Evolutionary conservation across 2,888 invertebrate species (phyloP).

Genomic region (Sepiola atlantica): DNA sequence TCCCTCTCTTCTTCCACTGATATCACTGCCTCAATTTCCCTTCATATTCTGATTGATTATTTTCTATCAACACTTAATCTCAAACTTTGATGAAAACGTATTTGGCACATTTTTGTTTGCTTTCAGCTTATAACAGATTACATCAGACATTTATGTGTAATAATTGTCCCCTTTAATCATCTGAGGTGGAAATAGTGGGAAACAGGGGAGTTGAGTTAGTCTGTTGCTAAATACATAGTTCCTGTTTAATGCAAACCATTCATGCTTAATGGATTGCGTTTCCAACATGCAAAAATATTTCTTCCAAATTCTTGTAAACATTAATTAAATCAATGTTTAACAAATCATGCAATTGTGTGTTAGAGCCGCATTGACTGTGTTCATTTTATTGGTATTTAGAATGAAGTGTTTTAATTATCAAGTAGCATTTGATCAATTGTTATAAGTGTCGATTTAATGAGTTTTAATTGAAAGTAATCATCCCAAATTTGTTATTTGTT

Average conservation of each 20-base stretch:
- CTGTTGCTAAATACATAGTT: background rate
- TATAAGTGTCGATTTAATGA: background rate
- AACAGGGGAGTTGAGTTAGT: background rate
- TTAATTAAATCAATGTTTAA: background rate
- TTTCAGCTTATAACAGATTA: background rate
- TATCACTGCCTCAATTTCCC: no score
- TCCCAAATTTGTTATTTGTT: background rate
- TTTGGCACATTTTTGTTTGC: background rate
- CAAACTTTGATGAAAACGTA: background rate
- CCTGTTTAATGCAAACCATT: background rate
- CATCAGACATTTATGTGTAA: slow-evolving; percentile 22
- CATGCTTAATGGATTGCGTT: background rate
- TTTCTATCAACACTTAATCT: background rate
- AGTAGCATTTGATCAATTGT: background rate
- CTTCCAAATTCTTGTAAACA: background rate
- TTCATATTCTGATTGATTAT: no score
- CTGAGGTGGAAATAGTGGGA: background rate
- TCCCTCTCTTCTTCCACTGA: no score
- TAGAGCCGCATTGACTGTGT: background rate
- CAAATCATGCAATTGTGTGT: background rate
- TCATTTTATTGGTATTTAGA: background rate
- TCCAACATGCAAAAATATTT: slow-evolving; percentile 11
- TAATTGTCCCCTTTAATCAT: background rate
- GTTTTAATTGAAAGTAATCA: background rate
- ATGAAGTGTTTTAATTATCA: background rate